Evolutionary conservation across 2,888 invertebrate genomes (phyloP), one percentile per base, ranked within the genome.

Genomic region (Aromia moschata): DNA sequence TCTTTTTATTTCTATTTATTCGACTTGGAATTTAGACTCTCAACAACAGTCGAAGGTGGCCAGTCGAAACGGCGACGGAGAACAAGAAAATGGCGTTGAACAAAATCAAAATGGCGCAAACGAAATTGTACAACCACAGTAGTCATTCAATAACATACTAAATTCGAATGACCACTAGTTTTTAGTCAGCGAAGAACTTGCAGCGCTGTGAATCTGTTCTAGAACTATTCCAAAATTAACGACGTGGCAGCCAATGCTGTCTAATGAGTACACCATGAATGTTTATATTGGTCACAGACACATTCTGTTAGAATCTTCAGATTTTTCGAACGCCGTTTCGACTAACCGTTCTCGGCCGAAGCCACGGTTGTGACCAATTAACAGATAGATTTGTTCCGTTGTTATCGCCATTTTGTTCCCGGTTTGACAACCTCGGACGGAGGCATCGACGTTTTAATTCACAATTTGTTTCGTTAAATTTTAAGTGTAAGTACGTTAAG

Each of bases 1-100:
- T 46, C 12, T 53, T 52, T 30, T 52, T 10, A 41, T 37, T 46
- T 54, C 43, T 33, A 46, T 57, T 57, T 41, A 56, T 45, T 56
- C 18, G 16, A 16, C 44, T 45, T 54, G 16, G 36, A 7, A 17
- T 33, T 54, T 54, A 36, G 30, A 7, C 25, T 5, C 7, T 25
- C 7, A 7, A 7, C 25, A n/a, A n/a, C n/a, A n/a, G n/a, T 33
- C 9, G 15, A 15, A 15, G 11, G 11, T 11, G 12, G 5, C 20
- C 5, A 18, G 18, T 18, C n/a, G n/a, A n/a, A n/a, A n/a, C n/a
- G n/a, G n/a, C n/a, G n/a, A n/a, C n/a, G n/a, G n/a, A n/a, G n/a
- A n/a, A n/a, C n/a, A n/a, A n/a, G n/a, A n/a, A n/a, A n/a, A n/a
- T n/a, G n/a, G n/a, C n/a, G n/a, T n/a, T n/a, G n/a, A n/a, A n/a